Evolutionary conservation across 2,113 vertebrate genomes (phyloP).

Genomic region (Grallaria varia): DNA sequence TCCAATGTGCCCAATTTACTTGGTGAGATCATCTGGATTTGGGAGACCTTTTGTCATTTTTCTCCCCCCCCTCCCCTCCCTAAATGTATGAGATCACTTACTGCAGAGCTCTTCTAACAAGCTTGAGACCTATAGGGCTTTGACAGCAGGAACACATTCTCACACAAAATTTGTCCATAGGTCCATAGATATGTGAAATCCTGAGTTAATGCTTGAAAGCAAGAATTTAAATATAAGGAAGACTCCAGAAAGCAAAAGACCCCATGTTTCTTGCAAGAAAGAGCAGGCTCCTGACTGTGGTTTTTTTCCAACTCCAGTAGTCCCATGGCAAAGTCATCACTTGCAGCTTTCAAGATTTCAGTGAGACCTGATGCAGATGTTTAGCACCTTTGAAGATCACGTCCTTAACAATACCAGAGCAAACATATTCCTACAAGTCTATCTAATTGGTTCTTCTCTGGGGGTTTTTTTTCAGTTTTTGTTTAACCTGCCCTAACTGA

Average conservation of each 20-base stretch:
- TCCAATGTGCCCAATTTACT: rapidly evolving
- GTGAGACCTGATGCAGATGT: neutral
- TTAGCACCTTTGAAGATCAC: neutral
- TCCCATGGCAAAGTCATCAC: neutral
- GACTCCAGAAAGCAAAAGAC: neutral
- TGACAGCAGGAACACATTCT: neutral
- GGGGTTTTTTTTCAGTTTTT: neutral
- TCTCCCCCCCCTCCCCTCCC: no score
- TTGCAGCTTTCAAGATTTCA: neutral
- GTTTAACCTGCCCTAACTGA: neutral
- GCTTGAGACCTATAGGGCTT: neutral
- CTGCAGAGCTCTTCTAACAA: neutral
- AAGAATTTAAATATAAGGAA: neutral
- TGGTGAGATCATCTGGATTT: neutral
- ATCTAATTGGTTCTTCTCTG: neutral
- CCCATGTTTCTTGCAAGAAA: neutral
- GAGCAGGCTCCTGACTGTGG: neutral
- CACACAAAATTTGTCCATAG: neutral
- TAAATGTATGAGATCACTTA: neutral
- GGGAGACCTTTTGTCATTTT: neutral
- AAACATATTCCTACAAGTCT: neutral
- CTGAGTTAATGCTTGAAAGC: neutral
- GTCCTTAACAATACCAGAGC: neutral
- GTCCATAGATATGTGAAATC: neutral
- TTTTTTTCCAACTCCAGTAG: neutral